A percentile compares a stretch with the other conserved stretches of the same genome.
Conservation (phyloP, 2,113 vertebrate species). For the Albula goreensis region DNA sequence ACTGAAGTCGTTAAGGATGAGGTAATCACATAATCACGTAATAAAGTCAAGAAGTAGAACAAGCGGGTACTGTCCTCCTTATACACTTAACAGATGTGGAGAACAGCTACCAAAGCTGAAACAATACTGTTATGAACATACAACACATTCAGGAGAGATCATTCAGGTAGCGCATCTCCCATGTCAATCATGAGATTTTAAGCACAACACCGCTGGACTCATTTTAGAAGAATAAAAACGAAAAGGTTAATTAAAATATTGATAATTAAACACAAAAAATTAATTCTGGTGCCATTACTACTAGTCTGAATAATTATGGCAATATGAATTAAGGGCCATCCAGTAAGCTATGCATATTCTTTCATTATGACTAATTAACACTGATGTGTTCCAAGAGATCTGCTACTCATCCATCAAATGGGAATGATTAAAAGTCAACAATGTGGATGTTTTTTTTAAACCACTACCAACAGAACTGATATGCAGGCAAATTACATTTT, state of each 20-base stretch:
- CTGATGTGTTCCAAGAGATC: constrained; percentile 33
- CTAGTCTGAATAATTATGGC: constrained; percentile 37
- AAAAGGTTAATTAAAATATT: neutral
- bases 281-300: constrained; percentile 48
- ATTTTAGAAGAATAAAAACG: neutral
- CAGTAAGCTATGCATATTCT: constrained; percentile 43
- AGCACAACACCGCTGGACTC: neutral
- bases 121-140: neutral
- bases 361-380: constrained; percentile 45
- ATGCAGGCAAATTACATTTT: too few species aligned
- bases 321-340: constrained; percentile 46
- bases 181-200: neutral
- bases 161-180: neutral
- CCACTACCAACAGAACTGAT: too few species aligned
- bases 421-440: constrained; percentile 41
- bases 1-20: constrained; percentile 4
- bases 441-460: neutral
- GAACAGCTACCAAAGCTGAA: neutral
- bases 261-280: constrained; percentile 26
- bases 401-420: constrained; percentile 38
- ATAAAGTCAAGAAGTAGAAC: constrained; percentile 3
- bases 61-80: constrained; percentile 1
- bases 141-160: neutral
- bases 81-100: constrained; percentile 4
- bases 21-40: neutral